Conservation (phyloP, 23 tunicate genomes). For the Ciona savignyi region DNA sequence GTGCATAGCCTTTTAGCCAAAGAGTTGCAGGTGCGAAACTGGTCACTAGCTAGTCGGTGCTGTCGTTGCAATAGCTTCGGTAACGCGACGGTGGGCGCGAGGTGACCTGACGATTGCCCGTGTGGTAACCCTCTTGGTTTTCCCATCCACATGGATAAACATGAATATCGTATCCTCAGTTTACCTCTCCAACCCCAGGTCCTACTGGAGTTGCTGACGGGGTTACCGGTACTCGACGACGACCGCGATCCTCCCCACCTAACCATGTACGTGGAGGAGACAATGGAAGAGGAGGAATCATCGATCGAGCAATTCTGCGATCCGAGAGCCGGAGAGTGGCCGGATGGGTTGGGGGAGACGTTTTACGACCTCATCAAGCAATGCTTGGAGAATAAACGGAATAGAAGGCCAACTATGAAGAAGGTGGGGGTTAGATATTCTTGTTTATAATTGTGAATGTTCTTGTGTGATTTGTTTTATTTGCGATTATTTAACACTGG, state of each 20-base stretch:
- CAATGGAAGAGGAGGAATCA: conserved; percentile 39
- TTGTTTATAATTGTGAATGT: no score
- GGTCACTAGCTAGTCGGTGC: no score
- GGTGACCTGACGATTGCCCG: no score
- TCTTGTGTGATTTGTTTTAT: neutral
- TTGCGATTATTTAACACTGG: no score
- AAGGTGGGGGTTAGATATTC: conserved; percentile 44
- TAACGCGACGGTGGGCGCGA: no score
- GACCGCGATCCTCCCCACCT: conserved; percentile 51
- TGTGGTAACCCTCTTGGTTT: no score
- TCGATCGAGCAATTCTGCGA: conserved; percentile 36
- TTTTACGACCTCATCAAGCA: conserved; percentile 37
- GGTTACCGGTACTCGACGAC: conserved; percentile 47
- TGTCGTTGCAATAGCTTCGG: no score
- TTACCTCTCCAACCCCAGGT: conserved; percentile 47
- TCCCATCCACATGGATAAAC: no score
- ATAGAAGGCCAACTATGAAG: conserved; percentile 58
- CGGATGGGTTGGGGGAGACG: conserved; percentile 18
- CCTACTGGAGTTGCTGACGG: conserved; percentile 71
- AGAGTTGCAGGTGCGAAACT: no score
- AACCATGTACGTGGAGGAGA: conserved; percentile 46
- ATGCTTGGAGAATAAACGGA: conserved; percentile 47
- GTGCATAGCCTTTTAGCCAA: no score
- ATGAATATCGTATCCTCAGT: no score
- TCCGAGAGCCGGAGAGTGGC: conserved; percentile 59